Evolutionary conservation across 2,888 invertebrate species (phyloP).

Genomic region (Diaphora mendica): DNA sequence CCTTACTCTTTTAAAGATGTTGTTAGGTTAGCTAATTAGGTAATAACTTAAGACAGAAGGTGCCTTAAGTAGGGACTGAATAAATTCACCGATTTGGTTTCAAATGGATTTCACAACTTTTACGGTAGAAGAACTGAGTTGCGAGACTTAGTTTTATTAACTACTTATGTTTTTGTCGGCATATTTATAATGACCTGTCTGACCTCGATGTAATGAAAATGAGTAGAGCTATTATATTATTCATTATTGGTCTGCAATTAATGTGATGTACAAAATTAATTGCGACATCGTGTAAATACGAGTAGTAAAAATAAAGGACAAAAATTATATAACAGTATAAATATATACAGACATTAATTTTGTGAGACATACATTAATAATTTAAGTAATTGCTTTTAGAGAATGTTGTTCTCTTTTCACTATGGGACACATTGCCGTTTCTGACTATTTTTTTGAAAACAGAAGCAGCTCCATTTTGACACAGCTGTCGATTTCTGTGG

Average conservation of each 20-base stretch:
- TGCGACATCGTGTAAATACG: not conserved
- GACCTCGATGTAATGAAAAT: not conserved
- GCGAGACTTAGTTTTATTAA: no score
- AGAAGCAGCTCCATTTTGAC: no score
- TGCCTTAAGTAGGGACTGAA: no score
- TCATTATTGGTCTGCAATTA: not conserved
- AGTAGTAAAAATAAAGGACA: not conserved
- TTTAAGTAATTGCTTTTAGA: no score
- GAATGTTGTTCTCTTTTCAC: not conserved
- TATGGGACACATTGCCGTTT: not conserved
- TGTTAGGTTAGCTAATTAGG: no score
- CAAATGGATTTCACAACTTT: no score
- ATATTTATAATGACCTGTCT: not conserved
- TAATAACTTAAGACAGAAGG: no score
- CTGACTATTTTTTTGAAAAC: not conserved
- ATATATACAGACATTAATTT: not conserved
- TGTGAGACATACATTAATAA: no score
- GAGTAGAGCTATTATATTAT: constrained; percentile 4
- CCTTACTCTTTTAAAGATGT: no score
- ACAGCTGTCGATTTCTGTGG: not conserved
- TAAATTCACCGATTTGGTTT: no score
- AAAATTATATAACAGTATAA: not conserved
- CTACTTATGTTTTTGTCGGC: no score
- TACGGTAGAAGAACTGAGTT: no score
- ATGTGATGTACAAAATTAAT: constrained; percentile 1